Conservation (phyloP, 1,140 invertebrate species). For the Temnothorax curvispinosus region DNA sequence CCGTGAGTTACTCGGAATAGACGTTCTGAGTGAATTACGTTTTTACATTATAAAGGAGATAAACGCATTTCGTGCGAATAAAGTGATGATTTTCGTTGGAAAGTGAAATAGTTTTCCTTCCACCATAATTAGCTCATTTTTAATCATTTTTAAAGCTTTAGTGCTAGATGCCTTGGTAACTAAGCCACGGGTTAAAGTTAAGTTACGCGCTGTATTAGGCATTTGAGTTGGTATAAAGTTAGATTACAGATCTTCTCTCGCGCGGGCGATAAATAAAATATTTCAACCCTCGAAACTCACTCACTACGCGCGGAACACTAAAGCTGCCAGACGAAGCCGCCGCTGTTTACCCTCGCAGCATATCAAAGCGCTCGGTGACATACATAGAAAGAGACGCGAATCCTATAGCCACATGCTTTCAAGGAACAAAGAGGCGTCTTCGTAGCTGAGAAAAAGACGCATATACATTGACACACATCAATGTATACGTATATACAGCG, state of each 20-base stretch:
- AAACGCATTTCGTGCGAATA: not conserved
- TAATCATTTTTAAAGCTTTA: slow-evolving; percentile 22
- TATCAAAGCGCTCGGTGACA: slow-evolving; percentile 36
- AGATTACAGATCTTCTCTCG: slow-evolving; percentile 17
- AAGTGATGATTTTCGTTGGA: not conserved
- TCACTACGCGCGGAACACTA: slow-evolving; percentile 4
- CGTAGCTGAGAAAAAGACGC: not conserved
- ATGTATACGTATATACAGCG: not conserved
- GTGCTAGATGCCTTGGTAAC: not conserved
- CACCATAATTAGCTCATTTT: not conserved
- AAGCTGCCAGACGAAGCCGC: slow-evolving; percentile 16
- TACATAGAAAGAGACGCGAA: slow-evolving; percentile 41
- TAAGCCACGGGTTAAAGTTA: slow-evolving; percentile 11
- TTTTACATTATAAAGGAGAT: not conserved
- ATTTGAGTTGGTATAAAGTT: slow-evolving; percentile 24
- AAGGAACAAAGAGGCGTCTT: not conserved
- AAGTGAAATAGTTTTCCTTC: not conserved
- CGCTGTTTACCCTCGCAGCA: slow-evolving; percentile 19
- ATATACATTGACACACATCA: not conserved
- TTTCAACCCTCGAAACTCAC: slow-evolving; percentile 37
- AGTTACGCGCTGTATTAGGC: slow-evolving; percentile 15
- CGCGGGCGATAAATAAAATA: slow-evolving; percentile 33
- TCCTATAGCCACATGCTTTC: slow-evolving; percentile 3
- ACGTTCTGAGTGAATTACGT: slow-evolving; percentile 5
- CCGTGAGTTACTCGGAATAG: not conserved